Conservation (phyloP, 1,140 invertebrate genomes). For the Neodiprion pinetum region DNA sequence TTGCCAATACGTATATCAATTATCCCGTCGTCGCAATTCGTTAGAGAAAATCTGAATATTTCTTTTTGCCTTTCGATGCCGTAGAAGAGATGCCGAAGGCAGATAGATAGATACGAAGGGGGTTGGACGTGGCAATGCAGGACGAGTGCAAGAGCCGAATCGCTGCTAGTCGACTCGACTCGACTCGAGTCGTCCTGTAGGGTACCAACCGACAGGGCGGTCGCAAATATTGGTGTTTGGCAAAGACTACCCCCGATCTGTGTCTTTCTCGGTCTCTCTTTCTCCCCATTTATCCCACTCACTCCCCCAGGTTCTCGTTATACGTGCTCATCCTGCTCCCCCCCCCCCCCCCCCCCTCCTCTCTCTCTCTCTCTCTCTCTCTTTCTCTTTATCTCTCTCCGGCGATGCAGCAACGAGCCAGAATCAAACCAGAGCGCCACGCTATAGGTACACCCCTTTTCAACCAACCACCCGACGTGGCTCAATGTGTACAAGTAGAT, state of each 20-base stretch:
- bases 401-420: not conserved
- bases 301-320: not conserved
- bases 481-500: not conserved
- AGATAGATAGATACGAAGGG: not conserved
- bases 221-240: constrained; percentile 64
- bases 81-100: not conserved
- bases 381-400: not conserved
- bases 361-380: not conserved
- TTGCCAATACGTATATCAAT: too few species aligned
- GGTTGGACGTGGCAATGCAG: not conserved
- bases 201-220: constrained; percentile 61
- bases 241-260: constrained; percentile 63
- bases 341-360: not conserved
- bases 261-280: constrained; percentile 52
- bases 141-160: not conserved
- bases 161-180: constrained; percentile 45
- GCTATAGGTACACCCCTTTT: not conserved
- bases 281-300: not conserved
- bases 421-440: not conserved
- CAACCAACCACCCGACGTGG: not conserved
- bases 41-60: too few species aligned
- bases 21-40: too few species aligned
- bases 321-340: not conserved
- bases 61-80: not conserved
- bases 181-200: constrained; percentile 53